Conservation (phyloP, 1,140 invertebrate genomes). For the Ceratina japonica region DNA sequence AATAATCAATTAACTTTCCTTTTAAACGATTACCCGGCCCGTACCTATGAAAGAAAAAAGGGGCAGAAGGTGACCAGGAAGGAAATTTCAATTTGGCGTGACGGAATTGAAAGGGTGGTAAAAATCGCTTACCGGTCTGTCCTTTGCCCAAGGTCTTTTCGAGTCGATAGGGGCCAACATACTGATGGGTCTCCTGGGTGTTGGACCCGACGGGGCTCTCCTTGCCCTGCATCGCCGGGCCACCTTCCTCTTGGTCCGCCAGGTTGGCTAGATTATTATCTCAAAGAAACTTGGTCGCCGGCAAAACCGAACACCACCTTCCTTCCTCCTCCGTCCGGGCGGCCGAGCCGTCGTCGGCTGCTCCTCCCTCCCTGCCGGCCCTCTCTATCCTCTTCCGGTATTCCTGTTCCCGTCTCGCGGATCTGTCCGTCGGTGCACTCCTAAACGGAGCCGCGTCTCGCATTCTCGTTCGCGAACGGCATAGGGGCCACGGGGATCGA, state of each 20-base stretch:
- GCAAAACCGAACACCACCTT: not conserved
- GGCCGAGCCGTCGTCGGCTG: not conserved
- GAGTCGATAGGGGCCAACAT: slow-evolving; percentile 98
- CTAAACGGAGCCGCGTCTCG: not conserved
- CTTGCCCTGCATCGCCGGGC: slow-evolving; percentile 73
- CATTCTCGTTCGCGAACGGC: slow-evolving; percentile 12
- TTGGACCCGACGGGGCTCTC: slow-evolving; percentile 76
- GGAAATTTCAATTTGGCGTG: too few species aligned
- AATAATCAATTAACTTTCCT: too few species aligned
- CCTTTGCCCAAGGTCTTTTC: slow-evolving; percentile 99
- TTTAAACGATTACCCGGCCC: too few species aligned
- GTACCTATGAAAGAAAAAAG: not conserved
- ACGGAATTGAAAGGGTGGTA: not conserved
- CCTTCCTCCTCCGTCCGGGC: not conserved
- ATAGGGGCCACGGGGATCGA: not conserved
- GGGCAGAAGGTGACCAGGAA: too few species aligned
- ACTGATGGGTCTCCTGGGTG: slow-evolving; percentile 90
- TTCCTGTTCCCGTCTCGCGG: not conserved
- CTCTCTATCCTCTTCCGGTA: not conserved
- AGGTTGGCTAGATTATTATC: slow-evolving; percentile 63
- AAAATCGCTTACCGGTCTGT: slow-evolving; percentile 92
- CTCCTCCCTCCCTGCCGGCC: too few species aligned
- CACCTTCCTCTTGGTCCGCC: slow-evolving; percentile 66
- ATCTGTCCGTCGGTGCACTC: slow-evolving; percentile 32
- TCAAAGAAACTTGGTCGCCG: slow-evolving; percentile 23